A percentile compares a stretch with the other conserved stretches of the same genome.
phyloP scores from a whole-genome alignment of 1,140 invertebrate genomes.

The Ceratitis capitata region DNA sequence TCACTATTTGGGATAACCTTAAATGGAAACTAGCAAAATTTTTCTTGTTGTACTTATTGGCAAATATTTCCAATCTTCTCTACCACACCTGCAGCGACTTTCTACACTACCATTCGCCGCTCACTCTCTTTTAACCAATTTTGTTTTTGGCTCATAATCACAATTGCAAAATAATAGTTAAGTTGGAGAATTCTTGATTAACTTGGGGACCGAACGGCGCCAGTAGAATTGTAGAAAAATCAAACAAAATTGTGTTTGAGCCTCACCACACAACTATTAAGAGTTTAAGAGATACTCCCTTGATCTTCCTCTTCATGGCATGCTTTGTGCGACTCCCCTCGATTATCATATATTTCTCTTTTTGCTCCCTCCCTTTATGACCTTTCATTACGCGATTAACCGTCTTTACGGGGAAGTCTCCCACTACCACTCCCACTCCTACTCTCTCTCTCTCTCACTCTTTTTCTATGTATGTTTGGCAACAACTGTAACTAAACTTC shows the following conservation, averaged over 20 bases:
- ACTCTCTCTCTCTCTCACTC: background rate
- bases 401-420: background rate
- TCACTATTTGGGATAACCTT: background rate
- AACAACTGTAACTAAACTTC: conserved; percentile 20
- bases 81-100: background rate
- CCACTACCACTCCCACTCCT: background rate
- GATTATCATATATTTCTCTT: no score
- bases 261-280: background rate
- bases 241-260: background rate
- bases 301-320: background rate
- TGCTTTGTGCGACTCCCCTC: background rate
- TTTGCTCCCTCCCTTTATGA: background rate
- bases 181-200: conserved; percentile 30
- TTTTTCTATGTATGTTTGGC: background rate
- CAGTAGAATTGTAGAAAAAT: background rate
- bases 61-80: background rate
- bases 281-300: background rate
- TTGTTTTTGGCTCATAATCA: conserved; percentile 7
- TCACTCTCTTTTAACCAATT: background rate
- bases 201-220: conserved; percentile 15
- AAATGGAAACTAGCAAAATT: conserved; percentile 5
- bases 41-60: background rate
- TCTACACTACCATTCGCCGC: background rate
- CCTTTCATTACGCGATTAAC: conserved; percentile 34
- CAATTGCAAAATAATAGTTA: conserved; percentile 37